Conservation (phyloP, 1,140 invertebrate species). For the Helicoverpa armigera region DNA sequence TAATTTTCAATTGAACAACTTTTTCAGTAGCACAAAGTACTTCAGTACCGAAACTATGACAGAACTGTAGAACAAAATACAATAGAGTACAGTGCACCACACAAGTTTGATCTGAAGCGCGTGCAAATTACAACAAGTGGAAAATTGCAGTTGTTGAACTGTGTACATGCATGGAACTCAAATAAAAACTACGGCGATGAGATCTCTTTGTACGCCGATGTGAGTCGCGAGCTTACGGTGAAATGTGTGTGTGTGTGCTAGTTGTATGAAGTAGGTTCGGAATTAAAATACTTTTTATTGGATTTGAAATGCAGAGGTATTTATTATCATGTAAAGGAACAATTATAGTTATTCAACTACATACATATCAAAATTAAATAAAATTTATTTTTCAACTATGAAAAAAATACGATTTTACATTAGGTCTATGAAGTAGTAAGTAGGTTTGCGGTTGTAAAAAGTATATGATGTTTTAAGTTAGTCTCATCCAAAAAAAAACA, state of each 20-base stretch:
- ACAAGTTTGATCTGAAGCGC: constrained; percentile 9
- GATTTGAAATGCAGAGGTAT: too few relatives aligned
- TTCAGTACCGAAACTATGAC: neutral
- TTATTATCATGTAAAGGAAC: too few relatives aligned
- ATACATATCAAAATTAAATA: too few relatives aligned
- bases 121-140: constrained; percentile 15
- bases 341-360: too few relatives aligned
- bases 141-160: constrained; percentile 16
- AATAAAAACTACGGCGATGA: constrained; percentile 3
- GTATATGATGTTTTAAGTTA: too few relatives aligned
- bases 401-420: too few relatives aligned
- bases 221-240: neutral
- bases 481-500: too few relatives aligned
- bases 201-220: neutral
- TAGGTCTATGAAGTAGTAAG: too few relatives aligned
- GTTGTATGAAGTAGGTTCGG: neutral
- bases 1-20: neutral
- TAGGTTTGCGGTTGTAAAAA: too few relatives aligned
- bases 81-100: neutral
- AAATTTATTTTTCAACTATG: too few relatives aligned
- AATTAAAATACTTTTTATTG: too few relatives aligned
- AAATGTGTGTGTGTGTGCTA: neutral
- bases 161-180: neutral
- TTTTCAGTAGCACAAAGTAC: neutral
- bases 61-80: neutral